phyloP scores from a whole-genome alignment of 2,888 invertebrate species.

The Marasmarcha lunaedactyla region DNA sequence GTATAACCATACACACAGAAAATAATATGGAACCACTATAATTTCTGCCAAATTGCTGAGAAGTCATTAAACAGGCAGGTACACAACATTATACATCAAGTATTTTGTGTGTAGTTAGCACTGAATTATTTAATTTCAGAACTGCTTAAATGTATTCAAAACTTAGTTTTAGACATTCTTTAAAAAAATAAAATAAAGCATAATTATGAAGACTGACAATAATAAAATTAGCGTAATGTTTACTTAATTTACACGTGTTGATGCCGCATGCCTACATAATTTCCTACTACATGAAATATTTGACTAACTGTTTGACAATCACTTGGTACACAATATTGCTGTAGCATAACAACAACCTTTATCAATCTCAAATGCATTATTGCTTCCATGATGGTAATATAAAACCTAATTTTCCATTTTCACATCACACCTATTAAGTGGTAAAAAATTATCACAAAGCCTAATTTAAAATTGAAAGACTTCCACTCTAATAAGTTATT shows the following conservation, averaged over 20 bases:
- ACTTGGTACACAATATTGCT: conserved; percentile 25
- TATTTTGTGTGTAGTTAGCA: too few relatives aligned
- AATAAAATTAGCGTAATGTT: too few relatives aligned
- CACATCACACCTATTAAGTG: conserved; percentile 18
- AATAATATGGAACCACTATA: too few relatives aligned
- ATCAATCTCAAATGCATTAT: conserved; percentile 30
- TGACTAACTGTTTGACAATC: conserved; percentile 14
- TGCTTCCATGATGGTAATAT: conserved; percentile 29
- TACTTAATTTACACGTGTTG: conserved; percentile 5
- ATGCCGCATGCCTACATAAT: conserved; percentile 22
- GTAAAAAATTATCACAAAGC: conserved; percentile 33
- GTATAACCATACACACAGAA: too few relatives aligned
- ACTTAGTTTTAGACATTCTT: too few relatives aligned
- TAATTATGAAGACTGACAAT: too few relatives aligned
- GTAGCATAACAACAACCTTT: conserved; percentile 24
- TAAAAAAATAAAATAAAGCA: too few relatives aligned
- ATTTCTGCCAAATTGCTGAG: too few relatives aligned
- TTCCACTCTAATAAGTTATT: conserved; percentile 13
- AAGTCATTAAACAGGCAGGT: too few relatives aligned
- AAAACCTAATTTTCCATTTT: conserved; percentile 11
- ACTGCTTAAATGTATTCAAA: too few relatives aligned
- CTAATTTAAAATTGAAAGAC: conserved; percentile 26
- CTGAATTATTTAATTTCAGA: too few relatives aligned
- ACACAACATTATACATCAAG: too few relatives aligned
- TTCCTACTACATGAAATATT: conserved; percentile 9